phyloP scores from a whole-genome alignment of 2,797 vertebrate genomes.

The Poeciliopsis infans region DNA sequence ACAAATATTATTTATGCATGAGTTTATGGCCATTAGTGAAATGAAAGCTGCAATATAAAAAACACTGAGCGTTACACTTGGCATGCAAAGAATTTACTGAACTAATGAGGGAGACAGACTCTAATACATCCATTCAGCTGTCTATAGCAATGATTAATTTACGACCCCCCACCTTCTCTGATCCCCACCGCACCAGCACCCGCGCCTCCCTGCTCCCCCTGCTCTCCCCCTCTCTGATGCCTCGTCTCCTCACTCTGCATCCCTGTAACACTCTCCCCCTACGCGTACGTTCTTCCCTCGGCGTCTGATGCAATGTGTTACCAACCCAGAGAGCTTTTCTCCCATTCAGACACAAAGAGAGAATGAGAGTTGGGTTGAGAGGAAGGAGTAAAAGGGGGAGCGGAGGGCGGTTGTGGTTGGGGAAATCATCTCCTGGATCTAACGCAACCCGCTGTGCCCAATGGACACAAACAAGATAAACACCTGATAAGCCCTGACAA shows the following conservation, averaged over 20 bases:
- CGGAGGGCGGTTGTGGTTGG: constrained; percentile 9
- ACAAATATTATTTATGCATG: constrained; percentile 53
- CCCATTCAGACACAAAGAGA: constrained; percentile 82
- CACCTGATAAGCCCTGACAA: constrained; percentile 72
- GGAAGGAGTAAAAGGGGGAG: constrained; percentile 7
- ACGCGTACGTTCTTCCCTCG: constrained; percentile 56
- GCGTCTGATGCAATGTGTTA: constrained; percentile 83
- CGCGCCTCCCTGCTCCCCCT: constrained; percentile 40
- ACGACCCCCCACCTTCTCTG: constrained; percentile 65
- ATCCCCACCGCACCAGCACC: constrained; percentile 51
- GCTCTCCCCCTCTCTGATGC: constrained; percentile 36
- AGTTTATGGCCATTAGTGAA: constrained; percentile 55
- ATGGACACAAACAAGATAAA: constrained; percentile 71
- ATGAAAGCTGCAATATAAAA: constrained; percentile 54
- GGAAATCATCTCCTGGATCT: constrained; percentile 71
- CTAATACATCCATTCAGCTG: constrained; percentile 74
- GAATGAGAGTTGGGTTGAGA: constrained; percentile 55
- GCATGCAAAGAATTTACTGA: constrained; percentile 64
- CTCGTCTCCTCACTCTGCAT: constrained; percentile 45
- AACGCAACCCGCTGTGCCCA: constrained; percentile 67
- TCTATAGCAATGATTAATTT: constrained; percentile 80
- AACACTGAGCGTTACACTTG: constrained; percentile 46
- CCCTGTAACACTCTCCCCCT: constrained; percentile 40
- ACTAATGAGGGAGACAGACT: constrained; percentile 70
- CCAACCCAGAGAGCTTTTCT: constrained; percentile 77